Conservation (phyloP, 2,888 invertebrate genomes). For the Rhynchonema sp. region DNA sequence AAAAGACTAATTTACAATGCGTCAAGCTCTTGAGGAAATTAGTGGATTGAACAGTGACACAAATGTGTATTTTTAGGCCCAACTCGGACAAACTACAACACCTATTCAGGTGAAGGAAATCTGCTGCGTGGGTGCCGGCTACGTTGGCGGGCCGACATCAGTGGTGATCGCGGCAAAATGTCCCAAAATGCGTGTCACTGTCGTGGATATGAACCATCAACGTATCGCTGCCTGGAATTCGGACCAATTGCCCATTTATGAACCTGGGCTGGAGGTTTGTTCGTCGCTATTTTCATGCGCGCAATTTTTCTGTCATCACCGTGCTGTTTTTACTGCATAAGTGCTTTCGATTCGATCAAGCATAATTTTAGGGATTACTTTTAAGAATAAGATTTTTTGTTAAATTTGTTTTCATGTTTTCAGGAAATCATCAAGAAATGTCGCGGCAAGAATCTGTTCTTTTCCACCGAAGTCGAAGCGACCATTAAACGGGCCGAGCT, state of each 20-base stretch:
- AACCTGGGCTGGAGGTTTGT: slow-evolving; percentile 46
- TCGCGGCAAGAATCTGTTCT: slow-evolving; percentile 73
- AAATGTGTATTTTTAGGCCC: too few relatives aligned
- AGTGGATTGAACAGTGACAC: too few relatives aligned
- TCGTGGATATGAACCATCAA: slow-evolving; percentile 75
- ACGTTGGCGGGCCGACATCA: slow-evolving; percentile 96
- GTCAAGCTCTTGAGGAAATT: too few relatives aligned
- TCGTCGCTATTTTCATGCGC: too few relatives aligned
- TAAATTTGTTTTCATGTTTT: too few relatives aligned
- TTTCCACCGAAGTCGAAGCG: slow-evolving; percentile 65
- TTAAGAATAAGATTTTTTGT: too few relatives aligned
- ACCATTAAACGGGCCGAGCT: slow-evolving; percentile 80
- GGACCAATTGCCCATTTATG: slow-evolving; percentile 89
- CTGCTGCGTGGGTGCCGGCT: slow-evolving; percentile 94
- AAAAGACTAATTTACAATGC: too few relatives aligned
- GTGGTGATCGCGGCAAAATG: slow-evolving; percentile 91
- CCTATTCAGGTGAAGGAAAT: slow-evolving; percentile 56
- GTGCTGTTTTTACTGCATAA: too few relatives aligned
- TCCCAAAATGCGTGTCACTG: slow-evolving; percentile 77
- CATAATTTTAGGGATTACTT: too few relatives aligned
- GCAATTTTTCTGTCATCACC: too few relatives aligned
- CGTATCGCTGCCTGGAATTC: slow-evolving; percentile 96
- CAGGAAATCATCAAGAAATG: slow-evolving; percentile 73
- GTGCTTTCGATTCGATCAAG: too few relatives aligned
- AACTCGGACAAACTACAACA: too few relatives aligned